A percentile compares a stretch with the other conserved stretches of the same genome.
Conservation (phyloP, 2,797 vertebrate genomes). For the Intellagama lesueurii region DNA sequence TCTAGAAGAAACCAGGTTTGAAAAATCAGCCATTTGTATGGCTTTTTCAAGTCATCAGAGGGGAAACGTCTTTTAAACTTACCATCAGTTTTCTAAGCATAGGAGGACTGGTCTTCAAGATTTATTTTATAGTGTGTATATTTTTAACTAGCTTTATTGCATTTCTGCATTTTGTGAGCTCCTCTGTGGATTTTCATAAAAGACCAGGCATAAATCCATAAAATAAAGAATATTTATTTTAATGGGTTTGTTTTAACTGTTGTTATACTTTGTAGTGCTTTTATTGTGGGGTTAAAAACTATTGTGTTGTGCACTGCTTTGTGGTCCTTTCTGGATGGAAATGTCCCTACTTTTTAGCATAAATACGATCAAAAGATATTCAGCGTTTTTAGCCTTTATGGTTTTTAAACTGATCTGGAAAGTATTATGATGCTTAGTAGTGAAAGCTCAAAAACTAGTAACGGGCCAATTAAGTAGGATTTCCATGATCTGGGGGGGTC, state of each 20-base stretch:
- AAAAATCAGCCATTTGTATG: neutral
- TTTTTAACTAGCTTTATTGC: constrained; percentile 2
- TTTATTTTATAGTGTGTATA: neutral
- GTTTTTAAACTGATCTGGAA: neutral
- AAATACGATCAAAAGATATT: neutral
- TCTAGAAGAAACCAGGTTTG: neutral
- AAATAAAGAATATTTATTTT: neutral
- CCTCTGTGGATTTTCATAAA: neutral
- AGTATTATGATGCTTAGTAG: neutral
- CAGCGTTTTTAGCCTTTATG: neutral
- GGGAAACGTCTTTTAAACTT: neutral
- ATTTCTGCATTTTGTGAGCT: neutral
- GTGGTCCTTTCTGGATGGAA: neutral
- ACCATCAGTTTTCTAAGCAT: neutral
- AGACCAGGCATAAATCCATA: neutral
- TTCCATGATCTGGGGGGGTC: neutral
- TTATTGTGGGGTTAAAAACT: neutral
- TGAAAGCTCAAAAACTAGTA: neutral
- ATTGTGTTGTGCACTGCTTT: neutral
- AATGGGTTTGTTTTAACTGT: neutral
- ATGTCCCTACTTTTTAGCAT: neutral
- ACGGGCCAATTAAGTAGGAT: neutral
- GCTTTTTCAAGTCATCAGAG: neutral
- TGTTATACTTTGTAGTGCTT: neutral
- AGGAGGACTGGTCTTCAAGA: neutral